Conservation (phyloP, 2,888 invertebrate genomes). For the Ethmia dodecea region DNA sequence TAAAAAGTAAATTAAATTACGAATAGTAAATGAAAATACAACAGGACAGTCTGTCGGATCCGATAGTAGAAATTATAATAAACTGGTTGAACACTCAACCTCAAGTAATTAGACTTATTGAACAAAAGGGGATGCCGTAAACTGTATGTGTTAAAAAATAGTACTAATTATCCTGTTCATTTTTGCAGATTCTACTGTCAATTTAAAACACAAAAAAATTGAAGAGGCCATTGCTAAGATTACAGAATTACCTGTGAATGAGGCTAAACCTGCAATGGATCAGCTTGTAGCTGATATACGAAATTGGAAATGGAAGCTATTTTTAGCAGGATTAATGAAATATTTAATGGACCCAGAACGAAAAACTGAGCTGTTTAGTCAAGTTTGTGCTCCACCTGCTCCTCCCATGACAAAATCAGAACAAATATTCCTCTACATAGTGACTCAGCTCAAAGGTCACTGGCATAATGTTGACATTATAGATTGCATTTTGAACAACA, state of each 20-base stretch:
- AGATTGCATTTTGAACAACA: constrained; percentile 36
- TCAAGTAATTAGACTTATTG: too few species aligned
- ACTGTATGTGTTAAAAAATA: constrained; percentile 13
- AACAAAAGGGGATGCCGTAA: not conserved
- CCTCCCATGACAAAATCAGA: constrained; percentile 60
- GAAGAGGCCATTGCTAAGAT: constrained; percentile 36
- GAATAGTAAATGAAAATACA: too few species aligned
- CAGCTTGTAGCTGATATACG: constrained; percentile 40
- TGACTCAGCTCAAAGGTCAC: constrained; percentile 32
- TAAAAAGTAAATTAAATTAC: too few species aligned
- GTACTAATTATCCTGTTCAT: too few species aligned
- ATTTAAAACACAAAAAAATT: constrained; percentile 32
- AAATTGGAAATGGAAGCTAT: constrained; percentile 32
- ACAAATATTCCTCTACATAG: constrained; percentile 48
- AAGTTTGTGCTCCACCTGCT: constrained; percentile 33
- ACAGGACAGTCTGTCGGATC: too few species aligned
- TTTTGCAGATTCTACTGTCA: constrained; percentile 39
- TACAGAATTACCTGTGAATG: constrained; percentile 26
- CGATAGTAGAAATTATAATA: too few species aligned
- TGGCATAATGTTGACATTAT: constrained; percentile 33
- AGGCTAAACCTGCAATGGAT: constrained; percentile 35
- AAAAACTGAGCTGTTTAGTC: constrained; percentile 45
- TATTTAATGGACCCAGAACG: constrained; percentile 45
- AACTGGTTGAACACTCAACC: too few species aligned
- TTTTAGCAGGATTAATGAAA: constrained; percentile 42